Base-by-base conservation (phyloP, 2,888 invertebrate species). In the Oeneis ivallda region DNA sequence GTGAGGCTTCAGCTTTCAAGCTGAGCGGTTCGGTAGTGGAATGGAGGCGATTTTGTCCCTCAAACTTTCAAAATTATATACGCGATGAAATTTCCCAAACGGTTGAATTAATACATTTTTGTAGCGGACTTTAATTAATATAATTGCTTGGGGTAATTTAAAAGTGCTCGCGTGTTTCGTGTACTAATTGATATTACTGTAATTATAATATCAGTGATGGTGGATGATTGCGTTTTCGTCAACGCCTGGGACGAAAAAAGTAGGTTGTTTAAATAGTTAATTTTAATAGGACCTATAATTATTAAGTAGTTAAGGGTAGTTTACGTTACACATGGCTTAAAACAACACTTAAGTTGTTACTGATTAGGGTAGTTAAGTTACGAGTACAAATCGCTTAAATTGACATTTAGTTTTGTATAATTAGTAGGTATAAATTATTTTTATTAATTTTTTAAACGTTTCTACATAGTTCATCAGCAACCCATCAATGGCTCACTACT, bases 1-100 rank as follows among this genome's bases (percentile, higher is more conserved):
- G 89, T 88, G 75, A 70, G 74, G 85, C 82, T 82, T 83, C 80
- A 83, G 87, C 87, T 71, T 72, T 81, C 76, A 74, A 68, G 82
- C 83, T 80, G 85, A 74, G 76, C 81, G 76, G 80, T 77, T n/a
- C 76, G 86, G 79, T 70, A 47, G 47, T 50, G 45, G 61, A 19
- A 70, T 68, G 65, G 73, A 74, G 79, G 81, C 83, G 81, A 79
- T 82, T 83, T 85, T 75, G 71, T 74, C 73, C 71, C 71, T 71
- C 73, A 80, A 86, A 89, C 83, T 86, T 89, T 84, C 61, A 60
- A 70, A 64, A 70, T 73, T 59, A 71, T 73, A 74, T 72, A 77
- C 79, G 79, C 73, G 78, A 71, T 53, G 62, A 63, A 57, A 50
- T 60, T 50, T 32, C 43, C 19, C 50, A 45, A 32, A 41, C 53